Evolutionary conservation across 2,797 vertebrate species (phyloP).

Genomic region (Halcyon smyrnensis): DNA sequence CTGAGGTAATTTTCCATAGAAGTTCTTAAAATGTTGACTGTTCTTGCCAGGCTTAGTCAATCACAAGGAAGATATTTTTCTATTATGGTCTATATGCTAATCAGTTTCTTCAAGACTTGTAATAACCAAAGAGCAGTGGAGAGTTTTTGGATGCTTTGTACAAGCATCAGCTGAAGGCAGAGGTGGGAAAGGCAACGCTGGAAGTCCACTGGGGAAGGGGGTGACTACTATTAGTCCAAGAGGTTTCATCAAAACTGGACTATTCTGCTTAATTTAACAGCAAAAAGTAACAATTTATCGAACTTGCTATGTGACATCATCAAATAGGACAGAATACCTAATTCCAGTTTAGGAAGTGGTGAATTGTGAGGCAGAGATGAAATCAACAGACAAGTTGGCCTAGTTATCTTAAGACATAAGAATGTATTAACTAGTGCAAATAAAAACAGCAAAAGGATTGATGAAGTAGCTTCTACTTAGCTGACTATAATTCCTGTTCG

Average conservation of each 20-base stretch:
- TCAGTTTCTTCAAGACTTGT: not conserved
- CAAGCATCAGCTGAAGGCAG: not conserved
- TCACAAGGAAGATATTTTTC: not conserved
- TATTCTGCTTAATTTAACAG: not conserved
- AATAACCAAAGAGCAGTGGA: not conserved
- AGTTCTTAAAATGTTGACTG: not conserved
- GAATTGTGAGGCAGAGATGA: constrained; percentile 38
- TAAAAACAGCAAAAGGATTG: constrained; percentile 36
- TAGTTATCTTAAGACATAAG: constrained; percentile 9
- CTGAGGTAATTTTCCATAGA: not conserved
- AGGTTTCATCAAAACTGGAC: not conserved
- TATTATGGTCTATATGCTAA: not conserved
- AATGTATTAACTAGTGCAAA: constrained; percentile 46
- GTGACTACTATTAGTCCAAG: not conserved
- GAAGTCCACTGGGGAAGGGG: not conserved
- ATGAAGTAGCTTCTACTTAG: not conserved
- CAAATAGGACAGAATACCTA: not conserved
- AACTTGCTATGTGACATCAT: not conserved
- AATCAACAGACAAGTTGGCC: constrained; percentile 49
- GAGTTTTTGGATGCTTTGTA: not conserved
- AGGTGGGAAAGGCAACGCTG: not conserved
- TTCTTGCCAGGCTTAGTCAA: not conserved
- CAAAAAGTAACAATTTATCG: not conserved
- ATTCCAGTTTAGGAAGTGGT: constrained; percentile 33
- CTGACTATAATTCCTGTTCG: constrained; percentile 23